phyloP scores from a whole-genome alignment of 2,888 invertebrate genomes.

The Dusona sp. region DNA sequence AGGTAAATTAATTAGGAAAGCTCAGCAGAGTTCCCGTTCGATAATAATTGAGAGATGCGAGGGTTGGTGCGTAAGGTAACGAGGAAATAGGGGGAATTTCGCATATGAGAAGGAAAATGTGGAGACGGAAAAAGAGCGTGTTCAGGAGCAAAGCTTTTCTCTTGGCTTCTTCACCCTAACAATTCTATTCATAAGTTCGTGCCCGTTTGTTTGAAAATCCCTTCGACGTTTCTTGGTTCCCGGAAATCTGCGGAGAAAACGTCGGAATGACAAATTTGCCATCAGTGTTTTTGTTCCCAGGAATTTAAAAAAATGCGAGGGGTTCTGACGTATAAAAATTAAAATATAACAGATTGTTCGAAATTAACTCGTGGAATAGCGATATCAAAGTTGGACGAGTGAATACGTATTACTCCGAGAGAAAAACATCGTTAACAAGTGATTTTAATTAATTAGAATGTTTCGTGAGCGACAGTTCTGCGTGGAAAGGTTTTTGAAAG shows the following conservation, averaged over 20 bases:
- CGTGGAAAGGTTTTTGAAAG: neutral
- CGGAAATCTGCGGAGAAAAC: too few relatives aligned
- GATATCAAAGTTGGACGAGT: too few relatives aligned
- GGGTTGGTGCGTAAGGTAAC: too few relatives aligned
- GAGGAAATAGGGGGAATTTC: neutral
- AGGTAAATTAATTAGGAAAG: conserved; percentile 37
- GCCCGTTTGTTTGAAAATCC: conserved; percentile 18
- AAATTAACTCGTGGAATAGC: neutral
- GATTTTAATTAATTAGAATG: too few relatives aligned
- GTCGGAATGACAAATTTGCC: too few relatives aligned
- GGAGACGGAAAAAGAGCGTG: neutral
- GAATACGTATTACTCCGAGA: too few relatives aligned
- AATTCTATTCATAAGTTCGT: conserved; percentile 42
- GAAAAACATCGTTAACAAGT: too few relatives aligned
- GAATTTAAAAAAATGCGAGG: too few relatives aligned
- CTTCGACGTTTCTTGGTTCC: neutral
- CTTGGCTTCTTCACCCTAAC: conserved; percentile 21
- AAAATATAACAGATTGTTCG: too few relatives aligned
- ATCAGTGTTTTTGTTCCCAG: too few relatives aligned
- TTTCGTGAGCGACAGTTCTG: too few relatives aligned
- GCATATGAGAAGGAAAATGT: conserved; percentile 6
- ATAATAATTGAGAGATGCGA: conserved; percentile 23
- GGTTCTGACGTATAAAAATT: too few relatives aligned
- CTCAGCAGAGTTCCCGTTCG: conserved; percentile 12
- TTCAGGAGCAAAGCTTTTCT: neutral